Conservation (phyloP, 2,797 vertebrate species). For the Scleropages formosus region DNA sequence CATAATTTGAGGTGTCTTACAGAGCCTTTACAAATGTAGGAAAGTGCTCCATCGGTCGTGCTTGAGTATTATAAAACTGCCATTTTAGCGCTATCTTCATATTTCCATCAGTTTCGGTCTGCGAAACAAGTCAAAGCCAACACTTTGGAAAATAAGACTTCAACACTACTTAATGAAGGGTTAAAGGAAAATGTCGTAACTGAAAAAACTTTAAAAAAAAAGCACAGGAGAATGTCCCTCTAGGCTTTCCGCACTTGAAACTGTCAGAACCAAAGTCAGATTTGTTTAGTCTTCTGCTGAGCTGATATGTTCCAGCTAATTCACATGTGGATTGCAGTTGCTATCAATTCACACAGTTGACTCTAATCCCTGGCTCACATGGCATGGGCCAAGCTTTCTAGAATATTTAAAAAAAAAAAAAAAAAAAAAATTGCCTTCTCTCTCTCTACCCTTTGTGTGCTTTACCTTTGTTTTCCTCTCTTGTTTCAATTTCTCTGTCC, state of each 20-base stretch:
- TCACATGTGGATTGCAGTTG: conserved; percentile 45
- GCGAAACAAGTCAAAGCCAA: too few relatives aligned
- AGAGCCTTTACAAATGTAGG: too few relatives aligned
- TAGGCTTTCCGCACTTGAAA: conserved; percentile 40
- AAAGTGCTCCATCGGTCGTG: too few relatives aligned
- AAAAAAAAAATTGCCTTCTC: conserved; percentile 48
- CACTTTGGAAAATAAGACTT: conserved; percentile 50
- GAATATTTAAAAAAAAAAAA: conserved; percentile 40
- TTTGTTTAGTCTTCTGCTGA: conserved; percentile 44
- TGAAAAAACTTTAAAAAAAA: conserved; percentile 48
- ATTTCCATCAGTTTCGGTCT: too few relatives aligned
- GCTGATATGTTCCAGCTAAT: conserved; percentile 41
- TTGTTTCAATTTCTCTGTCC: background rate
- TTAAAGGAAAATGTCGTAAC: conserved; percentile 50
- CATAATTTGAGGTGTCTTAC: too few relatives aligned
- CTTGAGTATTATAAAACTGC: too few relatives aligned
- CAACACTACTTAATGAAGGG: conserved; percentile 27
- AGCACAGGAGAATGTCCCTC: conserved; percentile 44
- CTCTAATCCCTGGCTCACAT: conserved; percentile 40
- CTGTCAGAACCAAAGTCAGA: conserved; percentile 48
- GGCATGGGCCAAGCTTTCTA: conserved; percentile 36
- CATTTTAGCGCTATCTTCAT: too few relatives aligned
- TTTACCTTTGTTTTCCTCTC: conserved; percentile 35
- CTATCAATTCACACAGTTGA: conserved; percentile 45
- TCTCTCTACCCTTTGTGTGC: conserved; percentile 47